Percentiles rank a stretch among this genome's conserved stretches.
phyloP scores from a whole-genome alignment of 2,113 vertebrate species.

The Phyllostomus hastatus region DNA sequence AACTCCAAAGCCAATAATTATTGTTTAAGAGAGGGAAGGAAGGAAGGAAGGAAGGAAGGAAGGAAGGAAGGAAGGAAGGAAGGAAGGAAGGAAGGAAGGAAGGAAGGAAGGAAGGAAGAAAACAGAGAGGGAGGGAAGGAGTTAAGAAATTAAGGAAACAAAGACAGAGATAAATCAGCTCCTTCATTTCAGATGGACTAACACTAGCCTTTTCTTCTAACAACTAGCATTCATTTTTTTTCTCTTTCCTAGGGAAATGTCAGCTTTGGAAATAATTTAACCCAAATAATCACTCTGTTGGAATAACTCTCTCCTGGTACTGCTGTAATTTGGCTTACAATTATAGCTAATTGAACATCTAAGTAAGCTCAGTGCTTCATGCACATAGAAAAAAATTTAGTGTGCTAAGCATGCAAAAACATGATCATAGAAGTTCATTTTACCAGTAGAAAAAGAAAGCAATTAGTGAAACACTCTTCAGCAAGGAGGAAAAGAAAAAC shows the following conservation, averaged over 20 bases:
- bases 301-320: constrained; percentile 61
- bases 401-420: constrained; percentile 72
- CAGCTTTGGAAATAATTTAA: constrained; percentile 74
- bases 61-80: not conserved
- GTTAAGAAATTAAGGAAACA: too few relatives aligned
- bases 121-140: not conserved
- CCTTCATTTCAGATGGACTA: constrained; percentile 4
- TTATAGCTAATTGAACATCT: constrained; percentile 73
- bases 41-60: not conserved
- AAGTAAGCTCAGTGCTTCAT: constrained; percentile 51
- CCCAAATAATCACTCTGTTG: constrained; percentile 67
- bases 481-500: not conserved
- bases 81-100: not conserved
- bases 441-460: constrained; percentile 61
- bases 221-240: constrained; percentile 27
- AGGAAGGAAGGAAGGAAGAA: not conserved
- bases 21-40: not conserved
- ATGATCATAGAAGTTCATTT: constrained; percentile 67
- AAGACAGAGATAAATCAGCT: not conserved
- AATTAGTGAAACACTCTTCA: constrained; percentile 72
- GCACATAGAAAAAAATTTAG: constrained; percentile 44
- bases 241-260: constrained; percentile 41
- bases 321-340: constrained; percentile 70
- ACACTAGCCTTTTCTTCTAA: not conserved
- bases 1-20: not conserved